Evolutionary conservation across 2,888 invertebrate species (phyloP), one percentile per base, ranked within the genome.

Genomic region (Cryptocephalus primarius): DNA sequence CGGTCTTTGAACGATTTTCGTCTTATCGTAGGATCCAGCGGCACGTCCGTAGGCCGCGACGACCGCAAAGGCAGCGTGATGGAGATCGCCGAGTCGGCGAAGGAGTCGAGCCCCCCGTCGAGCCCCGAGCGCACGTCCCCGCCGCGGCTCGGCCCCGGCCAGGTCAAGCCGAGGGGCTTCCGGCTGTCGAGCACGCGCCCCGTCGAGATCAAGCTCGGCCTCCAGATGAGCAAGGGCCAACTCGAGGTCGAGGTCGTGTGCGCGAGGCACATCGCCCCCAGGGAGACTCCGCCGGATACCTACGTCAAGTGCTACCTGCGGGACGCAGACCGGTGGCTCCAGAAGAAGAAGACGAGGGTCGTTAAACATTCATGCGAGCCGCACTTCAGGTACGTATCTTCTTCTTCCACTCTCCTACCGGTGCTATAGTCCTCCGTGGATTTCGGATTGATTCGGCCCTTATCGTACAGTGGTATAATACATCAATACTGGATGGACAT

Each of bases 271-370:
- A 80, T 88, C 51, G 75, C 79, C 43, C 75, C 76, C 14, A 80
- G 80, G 46, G 85, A 85, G 60, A 82, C 83, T 44, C 81, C 83
- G 56, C 76, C 83, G 65, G 93, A 94, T 67, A 93, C 92, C 13
- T 94, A 94, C 72, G 91, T 93, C 45, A 93, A 94, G 72, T 93
- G 91, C 55, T 93, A 92, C 67, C 75, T 93, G 49, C 83, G 89
- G 48, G 91, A 92, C 64, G 88, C 88, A 22, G 89, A 89, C 54
- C 83, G 88, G 55, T 84, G 89, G 80, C 74, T 92, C 49, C 89
- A 91, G 69, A 93, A 93, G 72, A 85, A 90, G 63, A 94, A 94
- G 71, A 94, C 93, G 1, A 78, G 88, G 40, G 85, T 91, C 32
- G 78, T 87, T 13, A 79, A 87, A 45, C 87, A 87, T 63, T 83